Percentiles rank a stretch among this genome's conserved stretches.
Evolutionary conservation across 1,140 invertebrate species (phyloP).

Genomic region (Drosophila albomicans): DNA sequence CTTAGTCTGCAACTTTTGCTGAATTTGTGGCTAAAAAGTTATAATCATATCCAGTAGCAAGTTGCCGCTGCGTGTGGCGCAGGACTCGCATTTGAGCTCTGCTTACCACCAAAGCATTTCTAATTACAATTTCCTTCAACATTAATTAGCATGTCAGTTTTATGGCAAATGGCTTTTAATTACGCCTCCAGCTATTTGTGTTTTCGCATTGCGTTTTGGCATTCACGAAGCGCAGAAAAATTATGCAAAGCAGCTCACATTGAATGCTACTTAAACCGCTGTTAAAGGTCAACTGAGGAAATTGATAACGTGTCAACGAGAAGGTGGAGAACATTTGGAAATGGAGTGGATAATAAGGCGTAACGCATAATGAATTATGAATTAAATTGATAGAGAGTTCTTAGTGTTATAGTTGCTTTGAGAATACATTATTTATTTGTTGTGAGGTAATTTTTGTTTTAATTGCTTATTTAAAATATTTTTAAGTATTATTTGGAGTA

Average conservation of each 20-base stretch:
- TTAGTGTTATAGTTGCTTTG: too few relatives aligned
- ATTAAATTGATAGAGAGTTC: neutral
- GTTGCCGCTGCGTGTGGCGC: conserved; percentile 28
- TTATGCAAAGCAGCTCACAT: conserved; percentile 52
- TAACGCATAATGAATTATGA: neutral
- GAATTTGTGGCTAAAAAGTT: conserved; percentile 76
- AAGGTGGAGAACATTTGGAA: neutral
- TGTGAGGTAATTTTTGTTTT: too few relatives aligned
- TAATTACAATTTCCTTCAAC: conserved; percentile 81
- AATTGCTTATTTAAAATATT: too few relatives aligned
- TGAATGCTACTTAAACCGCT: conserved; percentile 17
- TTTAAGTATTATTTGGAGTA: too few relatives aligned
- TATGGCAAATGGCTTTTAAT: conserved; percentile 75
- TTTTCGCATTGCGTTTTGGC: conserved; percentile 44
- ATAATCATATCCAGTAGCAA: conserved; percentile 70
- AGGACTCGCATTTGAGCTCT: conserved; percentile 1
- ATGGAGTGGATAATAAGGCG: neutral
- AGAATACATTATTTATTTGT: too few relatives aligned
- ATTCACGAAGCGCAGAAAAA: conserved; percentile 29
- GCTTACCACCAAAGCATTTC: conserved; percentile 57
- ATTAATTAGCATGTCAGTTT: conserved; percentile 81
- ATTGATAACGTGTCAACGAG: neutral
- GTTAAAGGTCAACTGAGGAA: conserved; percentile 13
- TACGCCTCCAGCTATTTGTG: conserved; percentile 37
- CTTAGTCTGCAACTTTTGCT: conserved; percentile 69